Base-by-base conservation (phyloP, 2,888 invertebrate genomes). In the Drosophila kuntzei region DNA sequence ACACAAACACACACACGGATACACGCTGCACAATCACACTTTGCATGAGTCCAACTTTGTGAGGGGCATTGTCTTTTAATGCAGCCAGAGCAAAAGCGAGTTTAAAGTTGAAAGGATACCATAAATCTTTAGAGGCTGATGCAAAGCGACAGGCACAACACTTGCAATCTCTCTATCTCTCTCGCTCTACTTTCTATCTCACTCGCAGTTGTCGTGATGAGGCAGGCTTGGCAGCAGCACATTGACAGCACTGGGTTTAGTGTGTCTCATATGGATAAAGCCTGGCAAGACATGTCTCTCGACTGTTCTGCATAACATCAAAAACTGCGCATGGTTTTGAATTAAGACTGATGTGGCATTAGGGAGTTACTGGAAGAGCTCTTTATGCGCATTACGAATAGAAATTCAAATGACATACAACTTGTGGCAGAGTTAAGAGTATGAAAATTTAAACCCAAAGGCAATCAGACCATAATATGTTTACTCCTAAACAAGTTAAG, bases 21-120 rank as follows among this genome's bases (percentile, higher is more conserved):
- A 32, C 32, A 5, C 22, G 9, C 25, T 11, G 12, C 41, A 32
- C 20, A 34, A 12, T 36, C 50, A 37, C 64, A 55, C 81, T 74
- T 72, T 65, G 81, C 76, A 71, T 77, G 80, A 73, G 89, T 85
- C 70, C 66, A 69, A 69, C 73, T 70, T 75, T 43, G 66, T 50
- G 29, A 58, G 70, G 74, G 78, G 73, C 36, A 57, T 36, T 57
- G 44, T 36, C 46, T 37, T 36, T 36, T 46, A 34, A 11, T 44
- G 72, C 76, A 64, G 37, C 18, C 76, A 70, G 62, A 51, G 66
- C 67, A 58, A 69, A 63, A 62, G 66, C 63, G 78, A 81, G 89
- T 89, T 87, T 75, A 85, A 82, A 89, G 90, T 90, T 89, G 89
- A 89, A 90, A 90, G 90, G 90, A 90, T 87, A 88, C 76, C 71